phyloP scores from a whole-genome alignment of 2,888 invertebrate genomes.

The Odontocerum albicorne region DNA sequence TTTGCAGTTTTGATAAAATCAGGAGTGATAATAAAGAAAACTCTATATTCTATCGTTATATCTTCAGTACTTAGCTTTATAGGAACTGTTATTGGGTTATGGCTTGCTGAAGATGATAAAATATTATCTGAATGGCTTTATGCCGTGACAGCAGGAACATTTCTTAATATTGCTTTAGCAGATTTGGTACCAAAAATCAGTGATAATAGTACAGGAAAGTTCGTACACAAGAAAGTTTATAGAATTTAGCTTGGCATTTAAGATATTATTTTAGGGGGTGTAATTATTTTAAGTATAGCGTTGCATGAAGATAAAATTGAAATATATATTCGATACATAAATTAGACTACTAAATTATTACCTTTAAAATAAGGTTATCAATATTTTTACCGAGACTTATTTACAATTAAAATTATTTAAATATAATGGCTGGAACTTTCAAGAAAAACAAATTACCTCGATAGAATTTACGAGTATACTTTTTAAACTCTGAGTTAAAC shows the following conservation, averaged over 20 bases:
- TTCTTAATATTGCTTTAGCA: constrained; percentile 78
- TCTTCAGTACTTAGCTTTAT: constrained; percentile 76
- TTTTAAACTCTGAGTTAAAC: no score
- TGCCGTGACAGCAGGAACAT: constrained; percentile 77
- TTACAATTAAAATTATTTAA: no score
- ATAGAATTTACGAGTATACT: no score
- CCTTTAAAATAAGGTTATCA: no score
- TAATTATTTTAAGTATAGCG: constrained; percentile 75
- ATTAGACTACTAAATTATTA: constrained; percentile 16
- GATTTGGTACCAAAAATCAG: constrained; percentile 72
- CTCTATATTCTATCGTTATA: constrained; percentile 71
- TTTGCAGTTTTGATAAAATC: constrained; percentile 78
- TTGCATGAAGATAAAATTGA: constrained; percentile 63
- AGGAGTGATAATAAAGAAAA: constrained; percentile 71
- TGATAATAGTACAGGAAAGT: constrained; percentile 55
- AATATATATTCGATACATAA: constrained; percentile 14
- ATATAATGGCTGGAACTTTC: no score
- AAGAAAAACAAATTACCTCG: no score
- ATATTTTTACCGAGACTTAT: no score
- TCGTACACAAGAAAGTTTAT: no score
- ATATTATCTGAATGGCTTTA: constrained; percentile 76
- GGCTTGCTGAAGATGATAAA: constrained; percentile 70
- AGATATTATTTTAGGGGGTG: constrained; percentile 68
- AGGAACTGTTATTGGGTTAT: constrained; percentile 72
- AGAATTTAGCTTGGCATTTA: constrained; percentile 62